phyloP scores from a whole-genome alignment of 2,113 vertebrate genomes.

The Colossoma macropomum region DNA sequence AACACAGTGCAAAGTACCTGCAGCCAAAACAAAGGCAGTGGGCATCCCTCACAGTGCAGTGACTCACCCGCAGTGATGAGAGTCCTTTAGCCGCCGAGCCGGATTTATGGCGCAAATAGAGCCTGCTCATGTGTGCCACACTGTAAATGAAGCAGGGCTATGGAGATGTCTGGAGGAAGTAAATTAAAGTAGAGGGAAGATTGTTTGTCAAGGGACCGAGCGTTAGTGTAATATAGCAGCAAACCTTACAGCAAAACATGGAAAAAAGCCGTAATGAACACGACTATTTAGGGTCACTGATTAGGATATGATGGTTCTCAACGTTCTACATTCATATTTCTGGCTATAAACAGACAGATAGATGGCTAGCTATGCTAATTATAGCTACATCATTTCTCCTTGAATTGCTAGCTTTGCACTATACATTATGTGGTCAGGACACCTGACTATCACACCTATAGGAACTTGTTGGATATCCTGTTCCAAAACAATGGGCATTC shows the following conservation, averaged over 20 bases:
- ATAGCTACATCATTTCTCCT: no score
- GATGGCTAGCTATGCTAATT: not conserved
- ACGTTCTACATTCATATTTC: not conserved
- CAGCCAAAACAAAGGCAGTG: slow-evolving; percentile 65
- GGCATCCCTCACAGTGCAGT: not conserved
- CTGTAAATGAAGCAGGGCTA: slow-evolving; percentile 4
- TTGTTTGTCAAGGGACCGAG: not conserved
- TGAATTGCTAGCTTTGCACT: no score
- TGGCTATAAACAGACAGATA: not conserved
- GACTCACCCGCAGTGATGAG: slow-evolving; percentile 36
- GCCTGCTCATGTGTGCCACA: not conserved
- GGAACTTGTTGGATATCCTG: no score
- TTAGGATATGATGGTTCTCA: not conserved
- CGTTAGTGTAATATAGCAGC: not conserved
- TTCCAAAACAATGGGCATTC: no score
- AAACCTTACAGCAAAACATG: not conserved
- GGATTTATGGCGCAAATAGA: slow-evolving; percentile 6
- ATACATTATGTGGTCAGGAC: no score
- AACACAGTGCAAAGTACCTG: slow-evolving; percentile 68
- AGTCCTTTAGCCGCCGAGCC: slow-evolving; percentile 43
- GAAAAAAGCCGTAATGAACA: not conserved
- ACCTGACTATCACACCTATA: no score
- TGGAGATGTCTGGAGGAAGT: not conserved
- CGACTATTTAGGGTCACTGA: not conserved
- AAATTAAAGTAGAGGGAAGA: not conserved